Evolutionary conservation across 2,113 vertebrate genomes (phyloP).

Genomic region (Centrocercus urophasianus): DNA sequence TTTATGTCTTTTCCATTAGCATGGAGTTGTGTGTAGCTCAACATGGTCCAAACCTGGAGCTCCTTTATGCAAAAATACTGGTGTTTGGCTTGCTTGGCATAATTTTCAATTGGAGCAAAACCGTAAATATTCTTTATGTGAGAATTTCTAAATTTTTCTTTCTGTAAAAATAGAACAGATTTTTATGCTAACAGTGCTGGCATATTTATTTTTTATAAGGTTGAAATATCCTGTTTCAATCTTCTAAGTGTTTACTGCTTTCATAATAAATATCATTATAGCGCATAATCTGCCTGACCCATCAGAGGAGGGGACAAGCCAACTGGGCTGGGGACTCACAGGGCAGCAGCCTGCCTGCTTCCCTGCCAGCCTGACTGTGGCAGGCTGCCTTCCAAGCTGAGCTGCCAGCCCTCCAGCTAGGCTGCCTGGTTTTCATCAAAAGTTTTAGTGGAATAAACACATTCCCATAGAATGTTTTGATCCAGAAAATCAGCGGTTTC

Average conservation of each 20-base stretch:
- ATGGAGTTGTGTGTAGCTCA: background rate
- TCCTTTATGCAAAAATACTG: background rate
- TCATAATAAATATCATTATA: background rate
- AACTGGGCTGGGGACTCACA: background rate
- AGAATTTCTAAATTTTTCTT: background rate
- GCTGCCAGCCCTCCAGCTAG: constrained; percentile 50
- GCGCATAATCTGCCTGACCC: background rate
- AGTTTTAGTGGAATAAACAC: constrained; percentile 31
- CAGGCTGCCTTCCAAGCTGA: constrained; percentile 1
- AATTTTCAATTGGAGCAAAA: background rate
- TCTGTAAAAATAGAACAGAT: background rate
- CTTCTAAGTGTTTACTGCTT: constrained; percentile 10
- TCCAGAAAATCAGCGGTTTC: constrained; percentile 62
- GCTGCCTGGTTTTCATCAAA: constrained; percentile 3
- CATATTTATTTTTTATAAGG: background rate
- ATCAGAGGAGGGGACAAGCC: background rate
- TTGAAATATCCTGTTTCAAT: background rate
- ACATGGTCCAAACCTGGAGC: background rate
- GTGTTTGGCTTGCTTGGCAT: background rate
- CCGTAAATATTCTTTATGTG: background rate
- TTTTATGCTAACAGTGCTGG: background rate
- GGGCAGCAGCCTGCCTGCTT: constrained; percentile 28
- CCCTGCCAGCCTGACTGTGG: background rate
- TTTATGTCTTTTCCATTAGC: background rate
- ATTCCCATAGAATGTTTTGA: constrained; percentile 1